Evolutionary conservation across 2,113 vertebrate species (phyloP), one percentile per base, ranked within the genome.

Genomic region (Oreochromis tanganicae): DNA sequence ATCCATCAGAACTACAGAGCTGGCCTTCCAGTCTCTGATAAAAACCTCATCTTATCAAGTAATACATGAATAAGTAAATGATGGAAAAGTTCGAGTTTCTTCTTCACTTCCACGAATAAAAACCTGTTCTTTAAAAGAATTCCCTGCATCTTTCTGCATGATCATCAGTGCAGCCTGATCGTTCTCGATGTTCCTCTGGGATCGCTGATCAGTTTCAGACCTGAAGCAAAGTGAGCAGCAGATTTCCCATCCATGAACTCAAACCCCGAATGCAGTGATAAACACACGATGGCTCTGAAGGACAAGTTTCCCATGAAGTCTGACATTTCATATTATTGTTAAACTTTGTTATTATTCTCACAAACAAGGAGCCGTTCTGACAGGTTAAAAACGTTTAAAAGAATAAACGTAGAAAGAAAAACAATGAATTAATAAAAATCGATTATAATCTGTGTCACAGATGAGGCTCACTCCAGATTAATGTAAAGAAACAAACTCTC

Each of bases 31-130:
- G 56, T 29, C 2, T 0, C 24, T 59, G 4, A n/a, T n/a, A n/a
- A n/a, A n/a, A n/a, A n/a, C n/a, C n/a, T n/a, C n/a, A 16, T 54
- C 48, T 52, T n/a, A 52, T 56, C 7, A 9, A 59, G 56, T 29
- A 0, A 59, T 29, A 4, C 13, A 29, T 1, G 56, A 59, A 29
- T 0, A 0, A 59, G 56, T 16, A 29, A 59, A 0, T 59, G 13
- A 59, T 59, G 24, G 24, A 29, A 29, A 57, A 29, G 56, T 59
- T 16, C 7, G 3, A 29, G 24, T 59, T 59, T 59, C 13, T 55
- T 55, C 10, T 16, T 59, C 56, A 0, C 56, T 59, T 27, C 27
- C 56, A 59, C 1, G 0, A 59, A 59, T 59, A 17, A 9, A 59
- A 59, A 32, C 27, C 27, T 9, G 56, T 16, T 8, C 12, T 29